phyloP scores from a whole-genome alignment of 2,113 vertebrate species.

The Oncorhynchus keta region DNA sequence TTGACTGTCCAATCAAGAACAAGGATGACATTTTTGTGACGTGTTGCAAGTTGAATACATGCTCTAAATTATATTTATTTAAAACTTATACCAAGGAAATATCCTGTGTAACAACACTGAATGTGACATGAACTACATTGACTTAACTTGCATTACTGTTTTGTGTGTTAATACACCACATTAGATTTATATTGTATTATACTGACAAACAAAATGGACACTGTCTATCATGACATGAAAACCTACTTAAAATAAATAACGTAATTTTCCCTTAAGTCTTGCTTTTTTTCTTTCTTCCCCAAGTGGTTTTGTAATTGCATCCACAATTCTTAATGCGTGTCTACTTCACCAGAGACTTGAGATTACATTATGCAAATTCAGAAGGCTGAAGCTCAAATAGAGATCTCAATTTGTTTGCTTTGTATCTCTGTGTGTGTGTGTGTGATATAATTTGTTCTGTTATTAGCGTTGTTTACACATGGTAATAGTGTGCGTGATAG shows the following conservation, averaged over 20 bases:
- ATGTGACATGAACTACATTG: constrained; percentile 12
- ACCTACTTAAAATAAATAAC: constrained; percentile 9
- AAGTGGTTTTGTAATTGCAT: neutral
- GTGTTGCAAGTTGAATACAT: constrained; percentile 34
- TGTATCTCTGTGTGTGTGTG: constrained; percentile 13
- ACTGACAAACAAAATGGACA: constrained; percentile 48
- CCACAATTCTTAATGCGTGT: neutral
- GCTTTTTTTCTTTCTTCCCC: neutral
- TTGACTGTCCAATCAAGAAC: constrained; percentile 15
- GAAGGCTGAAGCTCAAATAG: constrained; percentile 28
- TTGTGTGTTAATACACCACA: constrained; percentile 57
- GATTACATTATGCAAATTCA: constrained; percentile 49
- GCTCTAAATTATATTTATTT: constrained; percentile 12
- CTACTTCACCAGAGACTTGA: constrained; percentile 15
- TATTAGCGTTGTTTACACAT: constrained; percentile 37
- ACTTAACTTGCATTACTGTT: constrained; percentile 31
- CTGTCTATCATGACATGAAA: constrained; percentile 43
- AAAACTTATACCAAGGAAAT: constrained; percentile 5
- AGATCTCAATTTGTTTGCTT: constrained; percentile 28
- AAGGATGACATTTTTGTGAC: constrained; percentile 26
- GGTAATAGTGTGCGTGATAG: constrained; percentile 24
- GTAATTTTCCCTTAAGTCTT: neutral
- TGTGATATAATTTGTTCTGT: constrained; percentile 14
- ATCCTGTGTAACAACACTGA: constrained; percentile 22
- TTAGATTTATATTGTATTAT: constrained; percentile 54